Evolutionary conservation across 2,113 vertebrate genomes (phyloP).

Genomic region (Trematomus loennbergii): DNA sequence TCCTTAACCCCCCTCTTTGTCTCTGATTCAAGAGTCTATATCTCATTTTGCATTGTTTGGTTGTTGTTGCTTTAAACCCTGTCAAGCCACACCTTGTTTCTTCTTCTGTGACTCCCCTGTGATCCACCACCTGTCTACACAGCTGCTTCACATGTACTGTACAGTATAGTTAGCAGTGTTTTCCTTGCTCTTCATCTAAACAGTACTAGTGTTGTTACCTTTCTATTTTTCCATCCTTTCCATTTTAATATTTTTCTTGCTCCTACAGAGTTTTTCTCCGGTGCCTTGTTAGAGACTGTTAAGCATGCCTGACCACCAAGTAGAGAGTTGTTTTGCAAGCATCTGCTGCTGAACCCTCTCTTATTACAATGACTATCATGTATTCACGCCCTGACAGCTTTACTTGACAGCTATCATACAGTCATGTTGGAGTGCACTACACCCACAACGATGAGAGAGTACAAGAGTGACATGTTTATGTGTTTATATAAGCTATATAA

Average conservation of each 20-base stretch:
- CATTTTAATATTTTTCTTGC: not conserved
- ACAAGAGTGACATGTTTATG: slow-evolving; percentile 5
- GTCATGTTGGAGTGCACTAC: not conserved
- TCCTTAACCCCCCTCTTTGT: fast-evolving
- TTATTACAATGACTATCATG: slow-evolving; percentile 4
- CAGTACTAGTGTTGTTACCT: not conserved
- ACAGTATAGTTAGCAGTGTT: slow-evolving; percentile 1
- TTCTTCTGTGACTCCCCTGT: not conserved
- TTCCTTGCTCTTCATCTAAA: slow-evolving; percentile 10
- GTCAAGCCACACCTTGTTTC: not conserved
- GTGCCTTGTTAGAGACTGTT: not conserved
- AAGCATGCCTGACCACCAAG: not conserved
- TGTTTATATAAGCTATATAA: not conserved
- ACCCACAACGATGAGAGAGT: not conserved
- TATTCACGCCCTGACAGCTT: slow-evolving; percentile 18
- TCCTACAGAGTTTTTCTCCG: not conserved
- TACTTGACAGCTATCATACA: slow-evolving; percentile 20
- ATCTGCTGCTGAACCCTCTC: not conserved
- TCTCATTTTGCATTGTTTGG: not conserved
- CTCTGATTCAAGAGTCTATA: not conserved
- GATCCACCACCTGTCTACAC: slow-evolving; percentile 1
- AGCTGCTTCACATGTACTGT: slow-evolving; percentile 9
- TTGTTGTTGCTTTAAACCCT: slow-evolving; percentile 1
- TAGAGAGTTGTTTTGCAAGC: not conserved
- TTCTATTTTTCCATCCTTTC: slow-evolving; percentile 2